These are phyloP conservation scores for Myrmecophaga tridactyla DNA, from an alignment of 2,113 vertebrate species.

Conservation along the genomic window DNA sequence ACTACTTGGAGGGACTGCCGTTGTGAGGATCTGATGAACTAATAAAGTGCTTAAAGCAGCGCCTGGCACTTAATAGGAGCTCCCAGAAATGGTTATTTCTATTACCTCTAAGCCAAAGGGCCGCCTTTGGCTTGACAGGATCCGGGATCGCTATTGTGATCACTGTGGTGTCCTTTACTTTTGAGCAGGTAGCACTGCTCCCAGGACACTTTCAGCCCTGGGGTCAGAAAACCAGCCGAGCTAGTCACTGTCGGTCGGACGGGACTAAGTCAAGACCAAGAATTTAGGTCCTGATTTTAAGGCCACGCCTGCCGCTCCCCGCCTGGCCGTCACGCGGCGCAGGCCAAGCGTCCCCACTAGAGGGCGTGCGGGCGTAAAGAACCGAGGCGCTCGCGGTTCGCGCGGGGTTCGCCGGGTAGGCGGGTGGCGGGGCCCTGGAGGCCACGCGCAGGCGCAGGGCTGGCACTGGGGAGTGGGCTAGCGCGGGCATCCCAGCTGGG, in stretches of 20 bases:
- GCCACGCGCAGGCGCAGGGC: accelerated
- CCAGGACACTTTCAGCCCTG: neutral
- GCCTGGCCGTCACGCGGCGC: neutral
- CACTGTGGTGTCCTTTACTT: neutral
- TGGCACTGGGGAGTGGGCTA: neutral
- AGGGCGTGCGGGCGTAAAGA: slow-evolving; percentile 53
- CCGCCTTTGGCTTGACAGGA: neutral
- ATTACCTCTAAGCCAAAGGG: neutral
- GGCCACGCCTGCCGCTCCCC: neutral
- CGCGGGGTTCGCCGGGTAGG: neutral
- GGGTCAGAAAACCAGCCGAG: neutral
- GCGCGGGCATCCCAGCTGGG: neutral
- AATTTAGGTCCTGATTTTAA: neutral
- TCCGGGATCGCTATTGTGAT: neutral
- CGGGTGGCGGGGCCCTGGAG: neutral
- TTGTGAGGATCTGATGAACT: neutral
- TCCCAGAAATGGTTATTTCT: neutral
- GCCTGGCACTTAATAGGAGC: neutral
- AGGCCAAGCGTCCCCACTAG: slow-evolving; percentile 58
- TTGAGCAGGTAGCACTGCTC: neutral
- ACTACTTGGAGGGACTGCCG: neutral
- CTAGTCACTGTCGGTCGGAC: neutral
- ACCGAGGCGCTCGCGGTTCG: neutral
- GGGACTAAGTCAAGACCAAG: neutral
- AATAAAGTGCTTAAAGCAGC: neutral